phyloP scores from a whole-genome alignment of 1,140 invertebrate species.

The Coptotermes formosanus region DNA sequence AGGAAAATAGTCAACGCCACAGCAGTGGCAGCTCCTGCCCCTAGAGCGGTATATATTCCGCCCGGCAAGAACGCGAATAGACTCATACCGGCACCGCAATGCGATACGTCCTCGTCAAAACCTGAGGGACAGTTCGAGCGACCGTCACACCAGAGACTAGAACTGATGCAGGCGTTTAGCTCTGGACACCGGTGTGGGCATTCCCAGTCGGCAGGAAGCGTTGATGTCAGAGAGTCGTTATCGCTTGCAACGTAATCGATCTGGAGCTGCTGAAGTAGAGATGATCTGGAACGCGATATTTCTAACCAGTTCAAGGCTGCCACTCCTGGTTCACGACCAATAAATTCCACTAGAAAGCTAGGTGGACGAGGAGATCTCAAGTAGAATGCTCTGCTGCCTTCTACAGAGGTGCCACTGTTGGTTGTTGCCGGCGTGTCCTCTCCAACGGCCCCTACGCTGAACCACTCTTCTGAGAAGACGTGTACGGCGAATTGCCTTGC shows the following conservation, averaged over 20 bases:
- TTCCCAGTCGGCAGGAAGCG: slow-evolving; percentile 56
- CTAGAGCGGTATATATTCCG: slow-evolving; percentile 53
- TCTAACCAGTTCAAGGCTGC: slow-evolving; percentile 70
- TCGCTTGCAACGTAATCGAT: slow-evolving; percentile 35
- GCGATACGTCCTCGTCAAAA: slow-evolving; percentile 72
- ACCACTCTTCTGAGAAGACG: slow-evolving; percentile 73
- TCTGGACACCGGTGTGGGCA: slow-evolving; percentile 79
- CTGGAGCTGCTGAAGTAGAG: slow-evolving; percentile 60
- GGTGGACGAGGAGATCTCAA: slow-evolving; percentile 53
- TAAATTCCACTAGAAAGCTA: slow-evolving; percentile 68
- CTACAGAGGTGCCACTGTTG: slow-evolving; percentile 6
- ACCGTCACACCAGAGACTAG: slow-evolving; percentile 85
- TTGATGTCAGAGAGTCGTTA: slow-evolving; percentile 41
- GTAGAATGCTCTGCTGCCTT: slow-evolving; percentile 32
- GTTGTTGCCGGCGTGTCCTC: not conserved
- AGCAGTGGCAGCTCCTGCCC: slow-evolving; percentile 54
- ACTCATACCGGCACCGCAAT: slow-evolving; percentile 61
- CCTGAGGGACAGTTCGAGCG: slow-evolving; percentile 80
- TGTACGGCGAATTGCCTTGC: slow-evolving; percentile 65
- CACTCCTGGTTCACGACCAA: slow-evolving; percentile 65
- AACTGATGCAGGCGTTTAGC: slow-evolving; percentile 82
- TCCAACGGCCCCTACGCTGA: slow-evolving; percentile 14
- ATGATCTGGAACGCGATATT: slow-evolving; percentile 63
- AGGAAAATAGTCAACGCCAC: slow-evolving; percentile 55
- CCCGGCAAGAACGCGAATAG: slow-evolving; percentile 50